Evolutionary conservation across 1,140 invertebrate species (phyloP).

Genomic region (Drosophila hydei): DNA sequence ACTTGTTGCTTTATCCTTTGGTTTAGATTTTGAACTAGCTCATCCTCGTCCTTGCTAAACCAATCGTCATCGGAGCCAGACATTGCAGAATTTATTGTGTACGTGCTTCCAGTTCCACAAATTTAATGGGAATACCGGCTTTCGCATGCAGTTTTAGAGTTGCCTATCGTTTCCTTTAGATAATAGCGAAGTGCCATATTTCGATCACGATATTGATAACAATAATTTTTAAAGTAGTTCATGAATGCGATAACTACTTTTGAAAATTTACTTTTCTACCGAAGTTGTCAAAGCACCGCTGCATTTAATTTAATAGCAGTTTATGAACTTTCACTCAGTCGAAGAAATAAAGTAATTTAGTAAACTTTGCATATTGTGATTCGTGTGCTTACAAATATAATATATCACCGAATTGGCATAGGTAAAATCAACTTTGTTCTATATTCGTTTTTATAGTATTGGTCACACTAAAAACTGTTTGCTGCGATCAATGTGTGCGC

Average conservation of each 20-base stretch:
- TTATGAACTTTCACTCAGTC: background rate
- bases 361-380: background rate
- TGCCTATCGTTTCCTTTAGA: background rate
- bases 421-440: background rate
- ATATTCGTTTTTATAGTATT: background rate
- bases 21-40: slow-evolving; percentile 53
- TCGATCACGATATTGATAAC: background rate
- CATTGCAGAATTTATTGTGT: slow-evolving; percentile 29
- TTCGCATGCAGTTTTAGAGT: slow-evolving; percentile 3
- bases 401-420: background rate
- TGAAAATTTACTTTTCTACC: background rate
- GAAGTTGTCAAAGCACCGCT: background rate
- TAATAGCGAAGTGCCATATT: slow-evolving; percentile 2
- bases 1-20: slow-evolving; percentile 40
- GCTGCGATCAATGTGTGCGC: background rate
- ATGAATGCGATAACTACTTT: background rate
- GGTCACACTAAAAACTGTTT: background rate
- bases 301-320: background rate
- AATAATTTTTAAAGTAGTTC: slow-evolving; percentile 16
- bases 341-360: background rate
- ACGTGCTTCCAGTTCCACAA: background rate
- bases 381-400: background rate
- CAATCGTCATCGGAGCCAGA: slow-evolving; percentile 72
- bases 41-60: slow-evolving; percentile 75
- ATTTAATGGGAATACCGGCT: slow-evolving; percentile 11